Percentiles rank a stretch among this genome's conserved stretches.
These are phyloP conservation scores for Microtus oregoni DNA, from an alignment of 2,113 vertebrate genomes.

Conservation along the genomic window DNA sequence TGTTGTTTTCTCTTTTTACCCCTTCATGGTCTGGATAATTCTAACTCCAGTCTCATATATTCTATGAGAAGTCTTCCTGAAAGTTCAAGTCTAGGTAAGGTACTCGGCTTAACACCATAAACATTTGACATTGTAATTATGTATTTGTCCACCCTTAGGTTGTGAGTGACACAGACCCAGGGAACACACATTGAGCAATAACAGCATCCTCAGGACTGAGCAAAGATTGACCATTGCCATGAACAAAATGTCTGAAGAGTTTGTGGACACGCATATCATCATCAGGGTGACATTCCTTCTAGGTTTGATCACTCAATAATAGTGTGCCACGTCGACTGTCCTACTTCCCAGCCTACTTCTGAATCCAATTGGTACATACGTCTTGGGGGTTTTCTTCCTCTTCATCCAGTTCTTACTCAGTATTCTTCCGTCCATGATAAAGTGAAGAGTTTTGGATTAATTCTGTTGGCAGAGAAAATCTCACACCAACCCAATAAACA, in stretches of 20 bases:
- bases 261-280: neutral
- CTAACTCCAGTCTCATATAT: neutral
- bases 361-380: neutral
- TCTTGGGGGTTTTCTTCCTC: neutral
- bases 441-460: too few species aligned
- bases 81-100: neutral
- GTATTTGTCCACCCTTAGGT: neutral
- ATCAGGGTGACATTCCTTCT: neutral
- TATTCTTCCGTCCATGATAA: neutral
- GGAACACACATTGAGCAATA: neutral
- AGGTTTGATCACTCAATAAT: neutral
- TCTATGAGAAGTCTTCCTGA: constrained; percentile 10
- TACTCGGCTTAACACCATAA: neutral
- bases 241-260: constrained; percentile 25
- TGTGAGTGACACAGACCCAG: neutral
- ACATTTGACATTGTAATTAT: neutral
- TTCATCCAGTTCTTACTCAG: neutral
- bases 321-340: neutral
- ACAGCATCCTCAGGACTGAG: neutral
- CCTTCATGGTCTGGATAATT: neutral
- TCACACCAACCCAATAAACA: too few species aligned
- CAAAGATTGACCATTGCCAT: neutral
- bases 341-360: neutral
- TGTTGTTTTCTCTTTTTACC: neutral
- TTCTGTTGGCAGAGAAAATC: too few species aligned